Base-by-base conservation (phyloP, 2,113 vertebrate species). In the Phoenicopterus ruber region DNA sequence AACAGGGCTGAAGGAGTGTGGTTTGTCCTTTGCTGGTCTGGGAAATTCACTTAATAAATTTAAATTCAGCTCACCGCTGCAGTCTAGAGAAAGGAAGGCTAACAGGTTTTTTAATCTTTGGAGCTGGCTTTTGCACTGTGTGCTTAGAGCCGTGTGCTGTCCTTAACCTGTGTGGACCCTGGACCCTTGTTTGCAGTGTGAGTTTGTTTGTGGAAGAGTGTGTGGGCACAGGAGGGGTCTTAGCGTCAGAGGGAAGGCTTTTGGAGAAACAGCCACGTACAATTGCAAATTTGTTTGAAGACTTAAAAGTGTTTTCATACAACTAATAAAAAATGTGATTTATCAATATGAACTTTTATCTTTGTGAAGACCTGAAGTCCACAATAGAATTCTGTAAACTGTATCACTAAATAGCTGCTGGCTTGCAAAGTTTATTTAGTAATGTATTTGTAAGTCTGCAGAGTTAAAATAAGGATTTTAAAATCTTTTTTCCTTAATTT, bases 141-240 rank as follows among this genome's bases (percentile, higher is more conserved):
- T 90, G 61, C 81, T 80, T 76, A 80, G 70, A 84, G 40, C 44
- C 2, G 0, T 29, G 77, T 82, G 52, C 73, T 93, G 94, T 77
- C 97, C 88, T 97, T 95, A 76, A 93, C 91, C 93, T 14, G 1
- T 16, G 46, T 95, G 94, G 86, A 96, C 96, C 78, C 73, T 95
- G 95, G 70, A 94, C 93, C 86, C 52, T 69, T 83, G 90, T 92
- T 89, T 91, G 86, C 70, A 22, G 28, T 36, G 18, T 18, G 58
- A 55, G 13, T 71, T 94, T 91, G 81, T 86, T 96, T 96, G 77
- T 65, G 36, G 57, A 86, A 74, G 83, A 54, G 32, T 5, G 2
- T 6, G 10, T 50, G 22, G 42, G 17, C 78, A n/a, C 46, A 40
- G 47, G 28, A 54, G 63, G 11, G 40, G 18, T 31, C 59, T 71